phyloP scores from a whole-genome alignment of 2,113 vertebrate species.

The Chlamydotis undulata region DNA sequence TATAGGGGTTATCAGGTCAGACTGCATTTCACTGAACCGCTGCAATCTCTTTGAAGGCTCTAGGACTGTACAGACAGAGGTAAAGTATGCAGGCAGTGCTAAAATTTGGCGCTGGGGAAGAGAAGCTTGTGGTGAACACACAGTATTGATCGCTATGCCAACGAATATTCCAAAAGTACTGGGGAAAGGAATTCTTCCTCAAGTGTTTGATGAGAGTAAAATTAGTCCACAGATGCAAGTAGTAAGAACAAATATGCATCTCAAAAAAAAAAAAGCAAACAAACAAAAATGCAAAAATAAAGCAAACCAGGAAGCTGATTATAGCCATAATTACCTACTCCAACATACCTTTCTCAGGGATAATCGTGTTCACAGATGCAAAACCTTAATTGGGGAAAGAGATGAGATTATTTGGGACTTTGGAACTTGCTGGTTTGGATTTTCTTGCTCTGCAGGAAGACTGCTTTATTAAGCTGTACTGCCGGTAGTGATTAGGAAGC shows the following conservation, averaged over 20 bases:
- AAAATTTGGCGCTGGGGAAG: not conserved
- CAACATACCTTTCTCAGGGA: not conserved
- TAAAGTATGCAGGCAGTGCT: not conserved
- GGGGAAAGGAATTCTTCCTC: not conserved
- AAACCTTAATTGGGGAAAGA: conserved; percentile 3
- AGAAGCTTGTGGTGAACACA: not conserved
- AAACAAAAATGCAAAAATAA: not conserved
- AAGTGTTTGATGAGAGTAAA: not conserved
- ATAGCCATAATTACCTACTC: not conserved
- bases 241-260: not conserved
- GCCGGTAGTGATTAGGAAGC: not conserved
- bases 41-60: not conserved
- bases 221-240: not conserved
- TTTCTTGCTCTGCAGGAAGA: conserved; percentile 54
- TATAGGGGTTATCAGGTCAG: not conserved
- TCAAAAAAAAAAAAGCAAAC: not conserved
- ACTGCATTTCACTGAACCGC: not conserved
- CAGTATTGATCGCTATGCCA: not conserved
- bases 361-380: not conserved
- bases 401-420: conserved; percentile 43
- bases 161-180: fast-evolving
- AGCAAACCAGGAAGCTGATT: not conserved
- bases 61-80: not conserved
- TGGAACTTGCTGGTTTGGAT: conserved; percentile 37
- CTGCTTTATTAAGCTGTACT: not conserved